Evolutionary conservation across 2,797 vertebrate species (phyloP), one percentile per base, ranked within the genome.

Genomic region (Lagodon rhomboides): DNA sequence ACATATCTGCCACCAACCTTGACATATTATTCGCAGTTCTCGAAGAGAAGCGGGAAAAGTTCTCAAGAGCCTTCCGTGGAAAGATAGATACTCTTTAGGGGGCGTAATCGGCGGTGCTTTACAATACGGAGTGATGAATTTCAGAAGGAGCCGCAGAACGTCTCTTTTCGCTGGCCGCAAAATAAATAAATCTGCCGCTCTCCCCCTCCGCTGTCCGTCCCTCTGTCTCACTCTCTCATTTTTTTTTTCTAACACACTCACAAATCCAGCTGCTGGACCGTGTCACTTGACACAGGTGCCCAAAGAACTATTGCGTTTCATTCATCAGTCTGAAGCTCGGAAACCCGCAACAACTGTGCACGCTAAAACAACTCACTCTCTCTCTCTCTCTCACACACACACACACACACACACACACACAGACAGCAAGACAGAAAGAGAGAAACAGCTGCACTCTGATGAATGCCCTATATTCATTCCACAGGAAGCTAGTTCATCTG

Each of bases 391-490:
- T n/a, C 82, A 59, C 74, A 66, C 80, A 69, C 75, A 70, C 69
- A 51, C 71, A 79, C 80, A 74, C 80, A 82, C 41, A 68, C 84
- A 77, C 74, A 75, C 83, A 77, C 68, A 79, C 44, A 68, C 25
- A 71, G 38, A 44, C 75, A 75, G 49, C n/a, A n/a, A 34, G 66
- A 74, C 20, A 85, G 49, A 79, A 17, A 79, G 41, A 86, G 41
- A 86, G 81, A 92, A 91, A 90, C 92, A 93, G 93, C 94, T 94
- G 93, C 93, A 91, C 85, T 74, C 82, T 91, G 89, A 92, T 94
- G 93, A 94, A 94, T 93, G 91, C 84, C 90, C 90, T 80, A 80
- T 73, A 93, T 94, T 94, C 91, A 93, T 87, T 87, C 81, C 89
- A 88, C 89, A 94, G 93, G 92, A 93, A 93, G 91, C 83, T 50